Evolutionary conservation across 2,888 invertebrate genomes (phyloP).

Genomic region (Parochlus steinenii): DNA sequence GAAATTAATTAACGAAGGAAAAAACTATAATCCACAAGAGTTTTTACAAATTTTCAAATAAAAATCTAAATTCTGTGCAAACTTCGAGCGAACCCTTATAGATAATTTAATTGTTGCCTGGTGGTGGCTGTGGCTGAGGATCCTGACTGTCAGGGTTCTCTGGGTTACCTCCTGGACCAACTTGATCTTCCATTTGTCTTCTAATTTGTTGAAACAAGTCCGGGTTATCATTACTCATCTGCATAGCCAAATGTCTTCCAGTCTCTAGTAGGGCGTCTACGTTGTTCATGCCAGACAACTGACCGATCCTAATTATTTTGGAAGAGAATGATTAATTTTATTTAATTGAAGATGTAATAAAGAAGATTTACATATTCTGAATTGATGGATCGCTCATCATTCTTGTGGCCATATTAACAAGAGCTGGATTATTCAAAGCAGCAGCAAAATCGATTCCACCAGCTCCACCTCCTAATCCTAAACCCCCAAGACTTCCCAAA

Average conservation of each 20-base stretch:
- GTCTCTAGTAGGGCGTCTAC: conserved; percentile 13
- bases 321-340: neutral
- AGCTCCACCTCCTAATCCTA: conserved; percentile 4
- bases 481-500: too few species aligned
- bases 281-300: conserved; percentile 13
- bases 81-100: too few species aligned
- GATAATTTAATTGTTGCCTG: too few species aligned
- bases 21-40: too few species aligned
- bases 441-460: conserved; percentile 14
- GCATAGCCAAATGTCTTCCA: conserved; percentile 11
- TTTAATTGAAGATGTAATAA: neutral
- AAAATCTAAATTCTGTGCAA: too few species aligned
- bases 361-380: conserved; percentile 7
- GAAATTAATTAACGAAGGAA: too few species aligned
- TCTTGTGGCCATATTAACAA: conserved; percentile 13
- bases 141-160: neutral
- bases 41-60: too few species aligned
- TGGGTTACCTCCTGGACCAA: neutral
- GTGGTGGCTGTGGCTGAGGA: conserved; percentile 1
- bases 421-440: conserved; percentile 14
- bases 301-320: conserved; percentile 8
- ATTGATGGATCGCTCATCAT: conserved; percentile 14
- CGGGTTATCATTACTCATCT: conserved; percentile 13
- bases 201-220: conserved; percentile 11
- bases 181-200: conserved; percentile 11